Conservation (phyloP, 2,113 vertebrate genomes). For the Takifugu bimaculatus region DNA sequence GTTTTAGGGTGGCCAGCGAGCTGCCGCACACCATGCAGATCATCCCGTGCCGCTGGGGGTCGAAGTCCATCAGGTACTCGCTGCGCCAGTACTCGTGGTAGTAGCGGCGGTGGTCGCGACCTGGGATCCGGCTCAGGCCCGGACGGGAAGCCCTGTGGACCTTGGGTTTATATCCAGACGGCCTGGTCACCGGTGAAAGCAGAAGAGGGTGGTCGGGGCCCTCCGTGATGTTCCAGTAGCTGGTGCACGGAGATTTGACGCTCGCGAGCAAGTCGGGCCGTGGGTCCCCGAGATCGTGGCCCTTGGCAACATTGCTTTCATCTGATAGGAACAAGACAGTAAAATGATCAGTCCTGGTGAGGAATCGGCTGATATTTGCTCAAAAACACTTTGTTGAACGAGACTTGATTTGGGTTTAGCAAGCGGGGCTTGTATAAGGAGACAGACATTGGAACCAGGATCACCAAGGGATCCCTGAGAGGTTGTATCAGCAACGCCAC, state of each 20-base stretch:
- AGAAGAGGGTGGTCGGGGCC: constrained; percentile 67
- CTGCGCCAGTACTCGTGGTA: constrained; percentile 94
- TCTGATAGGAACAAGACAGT: constrained; percentile 23
- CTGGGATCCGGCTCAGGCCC: constrained; percentile 83
- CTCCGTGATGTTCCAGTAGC: constrained; percentile 77
- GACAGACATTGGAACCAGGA: too few species aligned
- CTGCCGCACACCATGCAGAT: constrained; percentile 95
- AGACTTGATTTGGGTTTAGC: too few species aligned
- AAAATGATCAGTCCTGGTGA: background rate
- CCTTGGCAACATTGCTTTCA: constrained; percentile 64
- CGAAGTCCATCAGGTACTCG: constrained; percentile 93
- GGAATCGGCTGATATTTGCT: too few species aligned
- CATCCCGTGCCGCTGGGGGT: constrained; percentile 85
- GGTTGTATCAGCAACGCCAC: too few species aligned
- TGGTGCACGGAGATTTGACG: constrained; percentile 70
- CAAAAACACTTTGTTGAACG: too few species aligned
- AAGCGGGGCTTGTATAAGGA: too few species aligned
- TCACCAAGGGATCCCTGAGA: too few species aligned
- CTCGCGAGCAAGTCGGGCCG: constrained; percentile 31
- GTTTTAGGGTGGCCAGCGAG: constrained; percentile 87
- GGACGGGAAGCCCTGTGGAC: constrained; percentile 81
- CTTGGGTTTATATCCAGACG: constrained; percentile 71
- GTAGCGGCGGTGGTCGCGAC: constrained; percentile 87
- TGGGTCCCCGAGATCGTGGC: constrained; percentile 51
- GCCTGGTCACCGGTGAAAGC: constrained; percentile 65